Evolutionary conservation across 2,113 vertebrate species (phyloP).

Genomic region (Mesembrinibis cayennensis): DNA sequence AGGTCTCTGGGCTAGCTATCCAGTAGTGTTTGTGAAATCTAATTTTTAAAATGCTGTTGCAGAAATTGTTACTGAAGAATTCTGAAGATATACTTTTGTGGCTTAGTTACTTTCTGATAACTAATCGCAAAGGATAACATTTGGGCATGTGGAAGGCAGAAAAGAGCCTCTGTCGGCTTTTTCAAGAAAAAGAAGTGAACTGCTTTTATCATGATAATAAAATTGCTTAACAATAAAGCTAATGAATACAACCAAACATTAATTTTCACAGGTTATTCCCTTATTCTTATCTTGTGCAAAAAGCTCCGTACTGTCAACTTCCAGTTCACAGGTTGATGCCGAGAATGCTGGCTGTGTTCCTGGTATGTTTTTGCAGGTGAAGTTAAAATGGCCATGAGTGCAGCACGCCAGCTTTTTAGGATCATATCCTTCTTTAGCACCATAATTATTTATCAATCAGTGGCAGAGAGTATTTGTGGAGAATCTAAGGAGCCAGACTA

Average conservation of each 20-base stretch:
- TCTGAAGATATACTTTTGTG: background rate
- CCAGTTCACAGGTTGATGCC: background rate
- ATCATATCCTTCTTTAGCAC: background rate
- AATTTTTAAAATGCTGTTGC: background rate
- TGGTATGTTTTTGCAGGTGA: background rate
- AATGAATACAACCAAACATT: background rate
- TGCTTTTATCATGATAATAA: background rate
- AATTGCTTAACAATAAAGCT: background rate
- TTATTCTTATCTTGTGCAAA: background rate
- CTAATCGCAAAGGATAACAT: constrained; percentile 10
- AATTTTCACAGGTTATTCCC: background rate
- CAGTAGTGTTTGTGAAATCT: background rate
- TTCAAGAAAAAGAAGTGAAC: background rate
- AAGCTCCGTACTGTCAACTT: background rate
- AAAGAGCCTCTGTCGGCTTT: background rate
- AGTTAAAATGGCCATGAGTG: background rate
- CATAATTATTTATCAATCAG: background rate
- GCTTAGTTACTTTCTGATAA: background rate
- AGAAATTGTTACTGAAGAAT: background rate
- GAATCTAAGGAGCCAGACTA: background rate
- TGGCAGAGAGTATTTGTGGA: background rate
- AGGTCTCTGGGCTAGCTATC: background rate
- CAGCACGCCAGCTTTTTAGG: background rate
- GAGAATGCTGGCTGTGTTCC: background rate
- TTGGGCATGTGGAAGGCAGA: background rate